A percentile compares a stretch with the other conserved stretches of the same genome.
phyloP scores from a whole-genome alignment of 2,113 vertebrate genomes.

The Bos javanicus region DNA sequence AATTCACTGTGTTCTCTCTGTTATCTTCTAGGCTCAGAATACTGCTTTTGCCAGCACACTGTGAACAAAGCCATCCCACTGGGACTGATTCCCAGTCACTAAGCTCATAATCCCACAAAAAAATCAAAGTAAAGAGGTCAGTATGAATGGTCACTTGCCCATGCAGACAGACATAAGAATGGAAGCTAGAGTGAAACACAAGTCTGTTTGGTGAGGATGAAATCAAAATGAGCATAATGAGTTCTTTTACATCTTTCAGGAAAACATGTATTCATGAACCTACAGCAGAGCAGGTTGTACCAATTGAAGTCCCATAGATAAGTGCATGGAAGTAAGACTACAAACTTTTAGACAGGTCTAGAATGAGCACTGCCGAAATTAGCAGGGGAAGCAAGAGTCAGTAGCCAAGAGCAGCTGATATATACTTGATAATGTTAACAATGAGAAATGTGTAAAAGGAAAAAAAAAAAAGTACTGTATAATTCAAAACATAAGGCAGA shows the following conservation, averaged over 20 bases:
- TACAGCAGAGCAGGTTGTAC: neutral
- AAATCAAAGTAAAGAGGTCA: neutral
- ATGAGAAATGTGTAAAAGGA: neutral
- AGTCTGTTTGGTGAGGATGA: neutral
- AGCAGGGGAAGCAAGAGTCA: neutral
- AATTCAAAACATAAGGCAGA: neutral
- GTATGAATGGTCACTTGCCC: neutral
- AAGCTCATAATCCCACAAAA: neutral
- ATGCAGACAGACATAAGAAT: neutral
- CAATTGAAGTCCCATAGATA: neutral
- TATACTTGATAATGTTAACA: neutral
- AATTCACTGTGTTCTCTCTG: neutral
- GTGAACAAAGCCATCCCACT: neutral
- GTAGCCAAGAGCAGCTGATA: neutral
- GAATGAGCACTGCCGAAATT: neutral
- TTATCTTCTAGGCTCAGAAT: neutral
- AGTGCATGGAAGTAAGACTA: neutral
- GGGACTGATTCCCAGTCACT: neutral
- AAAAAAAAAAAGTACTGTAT: neutral
- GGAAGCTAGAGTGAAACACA: neutral
- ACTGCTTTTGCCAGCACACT: neutral
- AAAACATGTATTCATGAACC: neutral
- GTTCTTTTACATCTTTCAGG: slow-evolving; percentile 6
- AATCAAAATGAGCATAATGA: neutral
- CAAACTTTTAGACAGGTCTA: neutral